phyloP scores from a whole-genome alignment of 92 coral and sea anemone species.

The Paragorgia papillata region DNA sequence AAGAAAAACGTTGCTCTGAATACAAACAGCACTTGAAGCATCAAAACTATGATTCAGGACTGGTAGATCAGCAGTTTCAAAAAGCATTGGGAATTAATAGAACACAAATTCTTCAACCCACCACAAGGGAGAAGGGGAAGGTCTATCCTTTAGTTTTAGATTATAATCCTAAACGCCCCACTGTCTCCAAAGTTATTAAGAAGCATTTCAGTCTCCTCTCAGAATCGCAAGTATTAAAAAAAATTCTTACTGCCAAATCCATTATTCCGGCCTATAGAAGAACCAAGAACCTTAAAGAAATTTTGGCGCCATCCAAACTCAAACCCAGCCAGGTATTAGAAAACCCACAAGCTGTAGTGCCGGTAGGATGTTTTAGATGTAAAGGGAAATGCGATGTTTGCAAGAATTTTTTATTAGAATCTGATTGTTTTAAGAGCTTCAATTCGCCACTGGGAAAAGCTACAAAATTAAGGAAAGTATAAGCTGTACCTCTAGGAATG shows the following conservation, averaged over 20 bases:
- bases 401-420: conserved; percentile 19
- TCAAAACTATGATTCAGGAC: conserved; percentile 13
- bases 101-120: not conserved
- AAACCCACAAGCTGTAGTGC: too few species aligned
- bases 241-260: conserved; percentile 37
- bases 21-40: conserved; percentile 18
- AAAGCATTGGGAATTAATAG: too few species aligned
- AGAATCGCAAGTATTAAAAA: not conserved
- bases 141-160: conserved; percentile 20
- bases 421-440: conserved; percentile 28
- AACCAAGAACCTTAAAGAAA: conserved; percentile 33
- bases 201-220: conserved; percentile 12
- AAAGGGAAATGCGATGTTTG: conserved; percentile 19
- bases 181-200: not conserved
- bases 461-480: conserved; percentile 18
- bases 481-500: conserved; percentile 24
- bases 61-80: conserved; percentile 42
- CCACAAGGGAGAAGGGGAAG: conserved; percentile 2
- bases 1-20: conserved; percentile 23
- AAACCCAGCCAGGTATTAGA: too few species aligned
- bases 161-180: not conserved
- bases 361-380: conserved; percentile 39
- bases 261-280: conserved; percentile 35
- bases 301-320: too few species aligned
- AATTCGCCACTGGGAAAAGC: conserved; percentile 16